Evolutionary conservation across 2,113 vertebrate species (phyloP), one percentile per base, ranked within the genome.

Genomic region (Onychostruthus taczanowskii): DNA sequence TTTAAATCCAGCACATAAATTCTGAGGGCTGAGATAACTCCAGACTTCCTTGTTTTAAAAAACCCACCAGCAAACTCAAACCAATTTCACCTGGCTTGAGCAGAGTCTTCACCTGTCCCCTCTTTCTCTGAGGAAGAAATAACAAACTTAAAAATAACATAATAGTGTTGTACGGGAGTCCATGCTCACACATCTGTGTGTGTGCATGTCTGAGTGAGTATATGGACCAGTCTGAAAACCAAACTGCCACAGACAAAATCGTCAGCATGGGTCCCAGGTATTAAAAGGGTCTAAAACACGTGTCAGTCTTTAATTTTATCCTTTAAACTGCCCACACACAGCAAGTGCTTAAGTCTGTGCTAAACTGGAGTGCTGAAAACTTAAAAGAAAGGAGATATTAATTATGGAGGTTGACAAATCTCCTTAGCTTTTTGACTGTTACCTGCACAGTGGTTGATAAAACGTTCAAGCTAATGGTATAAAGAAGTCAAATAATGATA

Each of bases 401-500:
- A 94, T 97, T 96, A 94, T 16, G 63, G 53, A 39, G n/a, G 26
- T 35, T 96, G 94, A 90, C 94, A 95, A 96, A 97, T 95, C 96
- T 91, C 84, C 96, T 97, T 93, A 95, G 87, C 74, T 95, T 91
- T 94, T 94, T 92, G 80, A 94, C 91, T 92, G 89, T 94, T 96
- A 96, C 96, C 95, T 97, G 95, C 95, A 93, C 87, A 95, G 96
- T 7, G 2, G 94, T 89, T 95, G 95, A 97, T 95, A 95, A 95
- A 95, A 91, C 85, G 95, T 91, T 95, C 74, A 58, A 85, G 81
- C 87, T 95, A 95, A 94, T 89, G 67, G 81, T 89, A 95, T 87
- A 91, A 97, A 94, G 78, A 93, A 96, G 87, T 87, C 81, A 94
- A 94, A 96, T 91, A 94, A 96, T 83, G 84, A 95, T 95, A 94